Base-by-base conservation (phyloP, 2,797 vertebrate species). In the Gymnoscopelus microlampas region DNA sequence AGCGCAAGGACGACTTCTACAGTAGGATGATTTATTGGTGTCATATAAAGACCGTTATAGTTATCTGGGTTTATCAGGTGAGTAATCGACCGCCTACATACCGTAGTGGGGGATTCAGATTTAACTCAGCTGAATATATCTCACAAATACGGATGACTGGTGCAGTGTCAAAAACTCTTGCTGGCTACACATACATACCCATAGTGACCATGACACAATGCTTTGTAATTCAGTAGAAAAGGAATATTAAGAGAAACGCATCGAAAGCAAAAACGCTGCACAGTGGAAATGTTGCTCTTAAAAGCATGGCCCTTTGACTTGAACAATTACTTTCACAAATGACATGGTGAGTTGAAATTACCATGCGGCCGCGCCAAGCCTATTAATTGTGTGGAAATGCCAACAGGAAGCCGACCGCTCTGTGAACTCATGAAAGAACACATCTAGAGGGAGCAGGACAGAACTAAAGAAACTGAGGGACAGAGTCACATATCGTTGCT, bases 321-420 rank as follows among this genome's bases (percentile, higher is more conserved):
- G 53, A 55, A 81, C 49, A 48, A 66, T 60, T 49, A 48, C 53
- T 73, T 66, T 66, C 53, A 63, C 15, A 58, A 10, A 44, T 44
- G 39, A 44, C 39, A 78, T 24, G 7, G 62, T 5, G 79, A 77
- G 62, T 24, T 49, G 67, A 66, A 85, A 76, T 75, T 73, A 71
- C 10, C 12, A 56, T 68, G 35, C 80, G 70, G 61, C 82, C 13
- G 11, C 59, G 59, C 68, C 65, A 66, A 77, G 72, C 73, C 53
- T 72, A 70, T 44, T 76, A 66, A 82, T 84, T 73, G 78, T 65
- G 66, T 68, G 51, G 56, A 79, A 81, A 75, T 53, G 60, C 68
- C 68, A 83, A 69, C 53, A 58, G 49, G 60, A 51, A 66, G 67
- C 56, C 60, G 78, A 75, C 63, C 13, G 68, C 55, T 64, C 11